phyloP scores from a whole-genome alignment of 2,888 invertebrate genomes.

The Erebia aethiops region DNA sequence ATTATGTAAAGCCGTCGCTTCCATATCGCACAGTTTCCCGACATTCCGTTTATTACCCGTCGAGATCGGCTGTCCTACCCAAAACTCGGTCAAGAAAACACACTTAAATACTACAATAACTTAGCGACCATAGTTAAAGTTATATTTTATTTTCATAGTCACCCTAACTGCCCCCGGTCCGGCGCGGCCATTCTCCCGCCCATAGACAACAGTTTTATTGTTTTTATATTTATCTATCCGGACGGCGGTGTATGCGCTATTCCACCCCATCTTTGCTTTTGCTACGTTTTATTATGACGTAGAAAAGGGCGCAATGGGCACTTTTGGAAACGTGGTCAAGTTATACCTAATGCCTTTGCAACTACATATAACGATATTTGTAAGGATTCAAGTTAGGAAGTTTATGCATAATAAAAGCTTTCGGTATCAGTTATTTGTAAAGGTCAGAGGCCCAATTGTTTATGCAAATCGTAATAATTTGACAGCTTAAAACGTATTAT shows the following conservation, averaged over 20 bases:
- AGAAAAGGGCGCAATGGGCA: conserved; percentile 56
- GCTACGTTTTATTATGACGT: conserved; percentile 66
- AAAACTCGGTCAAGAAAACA: neutral
- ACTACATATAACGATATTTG: too few relatives aligned
- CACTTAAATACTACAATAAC: neutral
- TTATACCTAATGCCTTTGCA: conserved; percentile 15
- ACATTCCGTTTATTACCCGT: too few relatives aligned
- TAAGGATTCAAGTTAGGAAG: too few relatives aligned
- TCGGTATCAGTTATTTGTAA: too few relatives aligned
- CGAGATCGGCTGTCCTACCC: too few relatives aligned
- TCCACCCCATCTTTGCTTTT: conserved; percentile 56
- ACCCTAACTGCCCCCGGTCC: conserved; percentile 62
- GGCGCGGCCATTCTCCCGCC: conserved; percentile 76
- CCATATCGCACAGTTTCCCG: too few relatives aligned
- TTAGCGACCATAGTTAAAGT: neutral
- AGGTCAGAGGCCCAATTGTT: too few relatives aligned
- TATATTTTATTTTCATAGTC: conserved; percentile 41
- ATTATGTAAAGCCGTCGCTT: too few relatives aligned
- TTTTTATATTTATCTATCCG: conserved; percentile 82
- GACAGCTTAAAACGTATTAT: too few relatives aligned
- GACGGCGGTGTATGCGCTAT: conserved; percentile 63
- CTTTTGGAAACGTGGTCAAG: conserved; percentile 47
- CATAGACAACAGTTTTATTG: conserved; percentile 82
- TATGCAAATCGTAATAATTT: too few relatives aligned
- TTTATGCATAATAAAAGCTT: too few relatives aligned